Conservation (phyloP, 2,888 invertebrate genomes). For the Volucella zonaria region DNA sequence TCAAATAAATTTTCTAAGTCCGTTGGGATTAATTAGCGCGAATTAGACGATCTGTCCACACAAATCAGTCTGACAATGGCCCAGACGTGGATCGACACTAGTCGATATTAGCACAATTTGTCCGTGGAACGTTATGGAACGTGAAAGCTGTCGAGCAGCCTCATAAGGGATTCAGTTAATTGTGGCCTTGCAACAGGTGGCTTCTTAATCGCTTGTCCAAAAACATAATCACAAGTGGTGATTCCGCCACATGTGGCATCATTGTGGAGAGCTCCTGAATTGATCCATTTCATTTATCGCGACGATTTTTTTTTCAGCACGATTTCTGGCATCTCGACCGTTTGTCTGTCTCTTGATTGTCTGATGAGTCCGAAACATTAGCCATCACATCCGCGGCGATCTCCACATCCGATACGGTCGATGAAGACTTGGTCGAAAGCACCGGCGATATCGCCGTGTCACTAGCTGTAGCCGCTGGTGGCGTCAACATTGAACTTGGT, state of each 20-base stretch:
- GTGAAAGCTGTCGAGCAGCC: constrained; percentile 90
- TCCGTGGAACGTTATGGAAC: constrained; percentile 90
- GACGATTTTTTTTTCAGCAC: constrained; percentile 95
- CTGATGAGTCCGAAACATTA: constrained; percentile 60
- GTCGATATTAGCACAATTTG: constrained; percentile 93
- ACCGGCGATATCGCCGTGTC: constrained; percentile 69
- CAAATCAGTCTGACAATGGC: constrained; percentile 93
- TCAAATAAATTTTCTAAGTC: constrained; percentile 82
- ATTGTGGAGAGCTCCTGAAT: constrained; percentile 92
- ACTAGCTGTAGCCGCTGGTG: constrained; percentile 28
- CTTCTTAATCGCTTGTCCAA: constrained; percentile 84
- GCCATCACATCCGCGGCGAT: constrained; percentile 62
- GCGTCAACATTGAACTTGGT: constrained; percentile 47
- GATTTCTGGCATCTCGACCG: constrained; percentile 91
- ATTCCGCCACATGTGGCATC: constrained; percentile 92
- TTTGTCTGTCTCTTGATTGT: too few species aligned
- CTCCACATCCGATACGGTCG: constrained; percentile 65
- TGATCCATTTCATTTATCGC: constrained; percentile 93
- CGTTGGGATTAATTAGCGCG: constrained; percentile 85
- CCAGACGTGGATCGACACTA: constrained; percentile 92
- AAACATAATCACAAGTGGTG: constrained; percentile 86
- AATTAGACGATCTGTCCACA: too few species aligned
- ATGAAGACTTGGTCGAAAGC: constrained; percentile 64
- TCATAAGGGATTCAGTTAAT: constrained; percentile 86
- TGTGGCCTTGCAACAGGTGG: constrained; percentile 82